Evolutionary conservation across 2,888 invertebrate genomes (phyloP).

Genomic region (Polyploca ridens): DNA sequence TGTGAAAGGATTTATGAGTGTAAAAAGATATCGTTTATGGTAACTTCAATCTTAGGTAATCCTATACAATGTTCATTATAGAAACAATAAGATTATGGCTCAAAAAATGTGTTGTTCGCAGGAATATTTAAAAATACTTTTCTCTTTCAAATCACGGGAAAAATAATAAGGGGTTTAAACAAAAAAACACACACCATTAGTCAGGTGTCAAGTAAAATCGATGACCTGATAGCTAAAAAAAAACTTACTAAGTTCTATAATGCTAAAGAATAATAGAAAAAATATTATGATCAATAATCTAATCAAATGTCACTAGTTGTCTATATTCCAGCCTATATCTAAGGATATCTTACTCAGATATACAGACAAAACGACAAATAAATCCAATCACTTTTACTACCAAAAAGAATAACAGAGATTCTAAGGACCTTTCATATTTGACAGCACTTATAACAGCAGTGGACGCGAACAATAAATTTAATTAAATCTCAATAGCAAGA

Average conservation of each 20-base stretch:
- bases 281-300: neutral
- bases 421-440: constrained; percentile 17
- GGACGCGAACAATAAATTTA: constrained; percentile 52
- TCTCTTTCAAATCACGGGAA: too few species aligned
- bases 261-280: too few species aligned
- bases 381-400: constrained; percentile 10
- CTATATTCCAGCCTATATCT: neutral
- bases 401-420: neutral
- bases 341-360: neutral
- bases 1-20: neutral
- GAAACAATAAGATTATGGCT: neutral
- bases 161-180: too few species aligned
- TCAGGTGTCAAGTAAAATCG: too few species aligned
- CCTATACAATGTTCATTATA: neutral
- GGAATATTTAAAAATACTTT: too few species aligned
- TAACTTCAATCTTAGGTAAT: neutral
- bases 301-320: neutral
- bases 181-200: too few species aligned
- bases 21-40: neutral
- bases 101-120: neutral
- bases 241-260: too few species aligned
- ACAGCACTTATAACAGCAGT: constrained; percentile 21
- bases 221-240: too few species aligned
- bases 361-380: neutral
- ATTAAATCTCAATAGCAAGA: constrained; percentile 48